Evolutionary conservation across 2,888 invertebrate species (phyloP).

Genomic region (Ennomos quercinarius): DNA sequence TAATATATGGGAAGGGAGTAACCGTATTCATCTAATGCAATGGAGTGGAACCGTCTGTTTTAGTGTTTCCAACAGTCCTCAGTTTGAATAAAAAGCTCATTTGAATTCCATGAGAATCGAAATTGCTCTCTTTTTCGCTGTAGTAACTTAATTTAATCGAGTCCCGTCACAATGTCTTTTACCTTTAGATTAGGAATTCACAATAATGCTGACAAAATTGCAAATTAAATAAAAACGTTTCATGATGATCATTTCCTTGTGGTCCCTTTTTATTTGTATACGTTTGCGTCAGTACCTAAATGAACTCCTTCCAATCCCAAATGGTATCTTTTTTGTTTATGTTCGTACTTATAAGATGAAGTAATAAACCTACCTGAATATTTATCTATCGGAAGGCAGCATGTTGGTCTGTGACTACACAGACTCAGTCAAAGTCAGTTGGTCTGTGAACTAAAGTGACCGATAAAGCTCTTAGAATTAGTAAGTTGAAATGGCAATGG

Average conservation of each 20-base stretch:
- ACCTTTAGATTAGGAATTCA: slow-evolving; percentile 70
- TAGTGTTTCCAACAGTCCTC: slow-evolving; percentile 70
- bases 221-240: slow-evolving; percentile 41
- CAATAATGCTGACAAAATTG: slow-evolving; percentile 56
- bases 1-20: slow-evolving; percentile 54
- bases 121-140: slow-evolving; percentile 80
- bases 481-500: too few relatives aligned
- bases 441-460: too few relatives aligned
- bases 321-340: too few relatives aligned
- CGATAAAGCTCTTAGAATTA: too few relatives aligned
- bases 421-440: too few relatives aligned
- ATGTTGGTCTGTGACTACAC: too few relatives aligned
- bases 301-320: too few relatives aligned
- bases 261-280: too few relatives aligned
- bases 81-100: slow-evolving; percentile 84
- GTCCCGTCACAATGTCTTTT: slow-evolving; percentile 74
- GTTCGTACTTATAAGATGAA: too few relatives aligned
- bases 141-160: slow-evolving; percentile 84
- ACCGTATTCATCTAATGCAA: slow-evolving; percentile 59
- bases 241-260: slow-evolving; percentile 5
- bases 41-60: slow-evolving; percentile 69
- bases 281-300: too few relatives aligned
- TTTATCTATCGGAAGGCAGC: too few relatives aligned
- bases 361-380: too few relatives aligned
- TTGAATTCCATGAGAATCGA: slow-evolving; percentile 84